These are phyloP conservation scores for Apis cerana DNA, from an alignment of 1,140 invertebrate species.

Conservation along the genomic window DNA sequence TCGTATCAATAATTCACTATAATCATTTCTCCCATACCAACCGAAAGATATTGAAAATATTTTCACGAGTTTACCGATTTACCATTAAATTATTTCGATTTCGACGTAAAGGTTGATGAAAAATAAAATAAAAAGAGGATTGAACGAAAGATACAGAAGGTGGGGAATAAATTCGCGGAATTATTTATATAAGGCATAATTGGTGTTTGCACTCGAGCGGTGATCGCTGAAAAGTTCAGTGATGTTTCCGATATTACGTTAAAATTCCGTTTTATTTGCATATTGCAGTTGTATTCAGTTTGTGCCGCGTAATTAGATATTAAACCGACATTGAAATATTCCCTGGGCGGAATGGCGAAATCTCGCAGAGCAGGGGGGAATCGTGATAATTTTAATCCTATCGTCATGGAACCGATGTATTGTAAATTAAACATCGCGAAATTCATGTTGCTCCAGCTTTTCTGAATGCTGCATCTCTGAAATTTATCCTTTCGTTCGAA, in stretches of 20 bases:
- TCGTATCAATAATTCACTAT: no score
- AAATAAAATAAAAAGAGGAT: background rate
- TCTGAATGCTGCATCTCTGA: background rate
- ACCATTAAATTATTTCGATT: background rate
- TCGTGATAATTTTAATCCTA: constrained; percentile 3
- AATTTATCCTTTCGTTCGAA: background rate
- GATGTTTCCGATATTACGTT: background rate
- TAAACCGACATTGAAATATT: constrained; percentile 16
- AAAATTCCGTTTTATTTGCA: constrained; percentile 15
- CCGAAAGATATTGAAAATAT: no score
- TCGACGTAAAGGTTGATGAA: background rate
- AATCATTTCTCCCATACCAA: no score
- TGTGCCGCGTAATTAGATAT: constrained; percentile 16
- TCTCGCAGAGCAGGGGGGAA: background rate
- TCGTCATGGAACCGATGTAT: background rate
- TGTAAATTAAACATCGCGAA: background rate
- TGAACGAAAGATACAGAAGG: background rate
- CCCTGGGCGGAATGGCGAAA: background rate
- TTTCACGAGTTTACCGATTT: background rate
- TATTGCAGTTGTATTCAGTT: no score
- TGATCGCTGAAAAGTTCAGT: constrained; percentile 5
- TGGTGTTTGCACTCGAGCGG: background rate
- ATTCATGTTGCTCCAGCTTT: no score
- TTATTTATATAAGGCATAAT: background rate
- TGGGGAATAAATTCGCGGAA: background rate